These are phyloP conservation scores for Oasisia sp. DNA, from an alignment of 2,888 invertebrate genomes.

Conservation along the genomic window DNA sequence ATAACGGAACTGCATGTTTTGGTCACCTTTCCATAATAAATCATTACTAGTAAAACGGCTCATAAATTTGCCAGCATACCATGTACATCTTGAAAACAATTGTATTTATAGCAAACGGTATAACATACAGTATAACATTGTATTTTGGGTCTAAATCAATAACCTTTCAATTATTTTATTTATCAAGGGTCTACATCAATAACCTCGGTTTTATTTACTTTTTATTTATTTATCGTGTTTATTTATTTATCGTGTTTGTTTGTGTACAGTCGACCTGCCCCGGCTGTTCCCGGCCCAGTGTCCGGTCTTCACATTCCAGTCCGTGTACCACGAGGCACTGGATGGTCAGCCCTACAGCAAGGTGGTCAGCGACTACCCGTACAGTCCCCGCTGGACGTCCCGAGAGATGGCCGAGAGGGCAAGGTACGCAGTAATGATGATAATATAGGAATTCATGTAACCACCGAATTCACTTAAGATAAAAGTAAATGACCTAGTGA, in stretches of 20 bases:
- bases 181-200: no score
- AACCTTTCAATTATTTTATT: no score
- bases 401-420: conserved; percentile 65
- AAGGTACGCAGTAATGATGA: conserved; percentile 45
- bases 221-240: not conserved
- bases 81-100: no score
- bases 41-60: no score
- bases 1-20: no score
- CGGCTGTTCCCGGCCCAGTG: conserved; percentile 63
- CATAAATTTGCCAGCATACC: no score
- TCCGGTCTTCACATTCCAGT: conserved; percentile 64
- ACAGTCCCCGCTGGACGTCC: conserved; percentile 65
- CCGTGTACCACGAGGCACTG: conserved; percentile 62
- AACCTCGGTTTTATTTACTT: not conserved
- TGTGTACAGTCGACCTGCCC: conserved; percentile 64
- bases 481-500: no score
- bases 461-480: not conserved
- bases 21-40: no score
- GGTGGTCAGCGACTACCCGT: conserved; percentile 58
- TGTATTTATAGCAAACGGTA: no score
- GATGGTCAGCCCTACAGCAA: conserved; percentile 66
- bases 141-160: no score
- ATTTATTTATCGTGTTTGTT: not conserved
- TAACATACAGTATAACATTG: no score
- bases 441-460: no score